A percentile compares a stretch with the other conserved stretches of the same genome.
Evolutionary conservation across 2,888 invertebrate species (phyloP).

Genomic region (Melitaea athalia): DNA sequence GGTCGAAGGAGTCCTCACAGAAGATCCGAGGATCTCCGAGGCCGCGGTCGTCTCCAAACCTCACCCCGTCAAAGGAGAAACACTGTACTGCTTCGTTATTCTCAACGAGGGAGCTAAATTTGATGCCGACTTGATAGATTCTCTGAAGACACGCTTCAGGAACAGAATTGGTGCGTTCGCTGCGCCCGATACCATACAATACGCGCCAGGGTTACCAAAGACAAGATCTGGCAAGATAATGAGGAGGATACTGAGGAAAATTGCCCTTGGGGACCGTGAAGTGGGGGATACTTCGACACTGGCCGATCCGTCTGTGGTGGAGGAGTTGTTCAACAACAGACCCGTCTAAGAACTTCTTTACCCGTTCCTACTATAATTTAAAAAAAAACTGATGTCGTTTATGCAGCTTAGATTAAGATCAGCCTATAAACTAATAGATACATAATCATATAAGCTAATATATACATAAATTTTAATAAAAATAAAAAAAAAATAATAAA

Average conservation of each 20-base stretch:
- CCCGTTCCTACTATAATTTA: conserved; percentile 18
- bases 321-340: conserved; percentile 88
- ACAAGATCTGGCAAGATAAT: conserved; percentile 99
- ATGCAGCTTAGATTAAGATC: neutral
- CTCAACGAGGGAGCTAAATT: conserved; percentile 89
- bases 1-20: conserved; percentile 91
- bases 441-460: neutral
- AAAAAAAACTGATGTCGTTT: conserved; percentile 9
- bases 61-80: conserved; percentile 97
- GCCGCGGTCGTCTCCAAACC: conserved; percentile 98
- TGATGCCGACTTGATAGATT: conserved; percentile 85
- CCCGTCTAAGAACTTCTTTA: conserved; percentile 59
- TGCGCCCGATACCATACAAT: conserved; percentile 95
- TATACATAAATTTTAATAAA: neutral
- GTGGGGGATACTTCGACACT: conserved; percentile 97
- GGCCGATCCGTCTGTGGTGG: conserved; percentile 95
- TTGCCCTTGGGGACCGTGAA: conserved; percentile 93
- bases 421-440: neutral
- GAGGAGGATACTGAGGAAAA: conserved; percentile 96
- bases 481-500: too few relatives aligned
- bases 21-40: conserved; percentile 91
- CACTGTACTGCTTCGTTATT: conserved; percentile 98
- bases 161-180: conserved; percentile 98
- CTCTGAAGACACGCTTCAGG: conserved; percentile 90
- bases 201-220: conserved; percentile 97